These are phyloP conservation scores for Tetranychus urticae DNA, from an alignment of 1,140 invertebrate genomes.

Conservation along the genomic window DNA sequence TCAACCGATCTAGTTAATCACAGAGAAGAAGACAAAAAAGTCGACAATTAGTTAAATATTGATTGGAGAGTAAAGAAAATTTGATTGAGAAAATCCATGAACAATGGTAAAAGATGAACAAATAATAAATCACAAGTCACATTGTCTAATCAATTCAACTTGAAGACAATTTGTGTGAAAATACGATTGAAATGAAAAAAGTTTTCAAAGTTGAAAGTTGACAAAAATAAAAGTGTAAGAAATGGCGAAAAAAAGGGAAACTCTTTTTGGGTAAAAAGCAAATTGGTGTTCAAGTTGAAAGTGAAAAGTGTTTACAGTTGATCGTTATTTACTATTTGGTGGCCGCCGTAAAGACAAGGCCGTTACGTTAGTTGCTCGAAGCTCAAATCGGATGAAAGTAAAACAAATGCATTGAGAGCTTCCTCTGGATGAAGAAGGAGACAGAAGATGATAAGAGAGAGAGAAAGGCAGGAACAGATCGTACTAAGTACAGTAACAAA, in stretches of 20 bases:
- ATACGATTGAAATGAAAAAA: no score
- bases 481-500: background rate
- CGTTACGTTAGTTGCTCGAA: background rate
- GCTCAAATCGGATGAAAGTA: background rate
- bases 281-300: no score
- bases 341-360: background rate
- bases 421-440: background rate
- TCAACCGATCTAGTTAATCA: background rate
- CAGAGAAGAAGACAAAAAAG: background rate
- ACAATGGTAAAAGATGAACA: no score
- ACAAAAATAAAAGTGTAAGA: no score
- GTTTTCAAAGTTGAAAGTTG: no score
- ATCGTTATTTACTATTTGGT: background rate
- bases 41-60: background rate
- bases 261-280: no score
- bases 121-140: no score
- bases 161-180: no score
- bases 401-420: background rate
- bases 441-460: background rate
- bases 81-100: background rate
- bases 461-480: background rate
- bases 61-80: background rate
- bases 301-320: background rate
- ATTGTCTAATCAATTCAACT: no score
- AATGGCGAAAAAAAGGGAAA: no score